These are phyloP conservation scores for Cichladusa arquata DNA, from an alignment of 2,113 vertebrate genomes.

Conservation along the genomic window DNA sequence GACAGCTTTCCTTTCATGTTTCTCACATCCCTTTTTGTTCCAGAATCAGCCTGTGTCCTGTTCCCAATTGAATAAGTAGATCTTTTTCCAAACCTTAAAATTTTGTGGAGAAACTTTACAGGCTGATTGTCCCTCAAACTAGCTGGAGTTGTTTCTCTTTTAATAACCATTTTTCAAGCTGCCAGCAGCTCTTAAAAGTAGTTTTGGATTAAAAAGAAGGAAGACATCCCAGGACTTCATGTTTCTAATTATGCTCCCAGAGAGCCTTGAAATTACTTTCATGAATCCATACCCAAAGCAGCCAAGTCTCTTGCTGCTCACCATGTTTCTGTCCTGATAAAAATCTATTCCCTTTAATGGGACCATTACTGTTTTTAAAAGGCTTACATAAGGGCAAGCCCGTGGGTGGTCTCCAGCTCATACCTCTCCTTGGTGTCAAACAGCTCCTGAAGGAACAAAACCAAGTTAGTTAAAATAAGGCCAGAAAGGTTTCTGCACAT, in stretches of 20 bases:
- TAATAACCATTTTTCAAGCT: slow-evolving; percentile 16
- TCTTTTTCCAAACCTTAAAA: not conserved
- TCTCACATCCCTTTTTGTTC: not conserved
- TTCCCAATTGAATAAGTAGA: not conserved
- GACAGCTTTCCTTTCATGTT: not conserved
- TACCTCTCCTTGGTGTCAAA: not conserved
- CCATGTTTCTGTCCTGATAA: slow-evolving; percentile 20
- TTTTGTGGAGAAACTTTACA: not conserved
- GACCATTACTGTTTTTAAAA: slow-evolving; percentile 27
- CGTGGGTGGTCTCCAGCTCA: not conserved
- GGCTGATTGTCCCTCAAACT: not conserved
- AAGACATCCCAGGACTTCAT: slow-evolving; percentile 44
- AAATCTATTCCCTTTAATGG: slow-evolving; percentile 33
- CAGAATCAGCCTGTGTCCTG: not conserved
- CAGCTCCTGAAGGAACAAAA: not conserved
- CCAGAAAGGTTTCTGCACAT: not conserved
- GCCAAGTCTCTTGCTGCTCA: slow-evolving; percentile 41
- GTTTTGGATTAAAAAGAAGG: slow-evolving; percentile 36
- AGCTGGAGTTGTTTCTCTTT: not conserved
- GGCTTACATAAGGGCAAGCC: not conserved
- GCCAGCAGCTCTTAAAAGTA: slow-evolving; percentile 19
- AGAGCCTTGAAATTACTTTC: slow-evolving; percentile 54
- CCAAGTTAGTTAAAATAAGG: not conserved
- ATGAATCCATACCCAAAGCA: slow-evolving; percentile 11
- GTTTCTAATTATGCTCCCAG: slow-evolving; percentile 58